Percentiles rank a stretch among this genome's conserved stretches.
These are phyloP conservation scores for Mesitornis unicolor DNA, from an alignment of 2,113 vertebrate species.

Conservation along the genomic window DNA sequence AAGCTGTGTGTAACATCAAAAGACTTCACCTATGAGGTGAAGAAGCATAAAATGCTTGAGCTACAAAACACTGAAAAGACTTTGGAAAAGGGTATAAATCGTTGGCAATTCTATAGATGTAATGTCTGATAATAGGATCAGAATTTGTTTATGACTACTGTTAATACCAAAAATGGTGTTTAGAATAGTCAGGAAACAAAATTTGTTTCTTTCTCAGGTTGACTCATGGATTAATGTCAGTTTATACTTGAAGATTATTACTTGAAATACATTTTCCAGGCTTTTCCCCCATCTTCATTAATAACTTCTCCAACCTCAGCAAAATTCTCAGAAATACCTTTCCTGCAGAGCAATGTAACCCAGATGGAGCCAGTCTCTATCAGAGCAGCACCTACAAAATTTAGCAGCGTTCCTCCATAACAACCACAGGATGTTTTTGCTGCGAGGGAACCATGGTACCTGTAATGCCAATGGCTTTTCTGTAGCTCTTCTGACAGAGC, in stretches of 20 bases:
- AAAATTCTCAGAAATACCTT: not conserved
- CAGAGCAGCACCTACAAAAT: not conserved
- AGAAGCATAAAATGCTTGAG: not conserved
- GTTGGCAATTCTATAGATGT: not conserved
- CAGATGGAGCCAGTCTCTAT: not conserved
- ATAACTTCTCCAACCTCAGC: not conserved
- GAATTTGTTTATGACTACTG: not conserved
- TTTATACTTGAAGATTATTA: not conserved
- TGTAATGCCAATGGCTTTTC: not conserved
- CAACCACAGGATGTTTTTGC: not conserved
- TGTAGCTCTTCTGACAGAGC: not conserved
- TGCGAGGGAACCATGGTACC: not conserved
- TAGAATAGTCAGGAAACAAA: not conserved
- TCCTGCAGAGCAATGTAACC: not conserved
- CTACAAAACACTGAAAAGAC: not conserved
- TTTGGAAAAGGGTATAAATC: not conserved
- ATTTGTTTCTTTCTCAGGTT: not conserved
- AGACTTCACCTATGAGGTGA: not conserved
- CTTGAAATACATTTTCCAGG: not conserved
- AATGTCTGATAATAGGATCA: not conserved
- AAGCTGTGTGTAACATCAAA: not conserved
- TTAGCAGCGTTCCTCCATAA: not conserved
- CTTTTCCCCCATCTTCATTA: not conserved
- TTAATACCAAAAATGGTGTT: not conserved
- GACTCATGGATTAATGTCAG: not conserved